Evolutionary conservation across 2,888 invertebrate species (phyloP).

Genomic region (Electrophaes corylata): DNA sequence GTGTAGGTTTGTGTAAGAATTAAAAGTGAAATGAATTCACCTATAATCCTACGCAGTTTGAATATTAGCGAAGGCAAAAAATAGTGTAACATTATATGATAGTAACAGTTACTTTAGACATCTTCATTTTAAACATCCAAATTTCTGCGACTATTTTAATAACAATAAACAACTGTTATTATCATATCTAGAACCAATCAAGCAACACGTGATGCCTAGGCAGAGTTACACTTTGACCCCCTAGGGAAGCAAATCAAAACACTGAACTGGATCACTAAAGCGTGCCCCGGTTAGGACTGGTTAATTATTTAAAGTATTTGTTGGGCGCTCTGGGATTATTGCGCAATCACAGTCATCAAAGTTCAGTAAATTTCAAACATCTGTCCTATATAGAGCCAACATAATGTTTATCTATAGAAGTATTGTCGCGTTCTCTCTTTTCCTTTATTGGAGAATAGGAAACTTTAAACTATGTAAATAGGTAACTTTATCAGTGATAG

Average conservation of each 20-base stretch:
- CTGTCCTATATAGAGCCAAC: background rate
- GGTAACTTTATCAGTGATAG: too few relatives aligned
- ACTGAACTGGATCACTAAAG: background rate
- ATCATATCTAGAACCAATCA: background rate
- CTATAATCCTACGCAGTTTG: too few relatives aligned
- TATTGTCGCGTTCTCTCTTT: background rate
- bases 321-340: background rate
- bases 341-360: slow-evolving; percentile 6
- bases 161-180: slow-evolving; percentile 1
- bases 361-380: slow-evolving; percentile 1
- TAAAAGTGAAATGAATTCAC: too few relatives aligned
- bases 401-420: background rate
- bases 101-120: background rate
- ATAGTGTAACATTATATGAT: too few relatives aligned
- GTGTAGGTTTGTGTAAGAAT: too few relatives aligned
- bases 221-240: slow-evolving; percentile 1
- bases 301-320: background rate
- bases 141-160: background rate
- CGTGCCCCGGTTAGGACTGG: background rate
- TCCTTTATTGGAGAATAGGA: background rate
- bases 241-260: background rate
- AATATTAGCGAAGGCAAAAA: too few relatives aligned
- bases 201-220: background rate
- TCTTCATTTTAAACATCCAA: background rate
- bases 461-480: too few relatives aligned